Conservation (phyloP, 2,888 invertebrate species). For the Lacanobia wlatinum region DNA sequence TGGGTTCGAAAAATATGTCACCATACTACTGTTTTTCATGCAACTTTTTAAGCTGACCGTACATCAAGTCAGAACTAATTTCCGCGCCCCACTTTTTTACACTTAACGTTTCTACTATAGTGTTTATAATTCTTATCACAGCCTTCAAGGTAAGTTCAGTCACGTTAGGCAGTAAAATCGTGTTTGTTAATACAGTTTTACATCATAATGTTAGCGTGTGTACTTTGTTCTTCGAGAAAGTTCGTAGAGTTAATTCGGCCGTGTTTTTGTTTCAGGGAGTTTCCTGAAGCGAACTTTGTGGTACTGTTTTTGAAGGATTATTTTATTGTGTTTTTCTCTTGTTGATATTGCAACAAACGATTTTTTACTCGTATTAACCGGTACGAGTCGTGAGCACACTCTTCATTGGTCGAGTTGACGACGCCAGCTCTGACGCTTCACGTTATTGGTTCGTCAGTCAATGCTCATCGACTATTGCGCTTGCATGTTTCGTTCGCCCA, state of each 20-base stretch:
- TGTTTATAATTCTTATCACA: slow-evolving; percentile 38
- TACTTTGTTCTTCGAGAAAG: slow-evolving; percentile 15
- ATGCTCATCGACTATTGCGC: too few relatives aligned
- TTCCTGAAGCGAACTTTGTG: neutral
- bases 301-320: neutral
- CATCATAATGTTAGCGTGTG: slow-evolving; percentile 33
- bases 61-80: slow-evolving; percentile 21
- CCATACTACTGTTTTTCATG: too few relatives aligned
- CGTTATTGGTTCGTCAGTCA: too few relatives aligned
- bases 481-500: too few relatives aligned
- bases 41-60: neutral
- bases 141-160: slow-evolving; percentile 36
- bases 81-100: slow-evolving; percentile 31
- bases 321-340: neutral
- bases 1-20: too few relatives aligned
- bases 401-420: too few relatives aligned
- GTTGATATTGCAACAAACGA: neutral
- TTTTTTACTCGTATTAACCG: too few relatives aligned
- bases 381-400: too few relatives aligned
- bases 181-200: slow-evolving; percentile 16
- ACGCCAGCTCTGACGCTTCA: too few relatives aligned
- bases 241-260: neutral
- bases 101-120: slow-evolving; percentile 5
- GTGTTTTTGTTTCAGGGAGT: slow-evolving; percentile 2
- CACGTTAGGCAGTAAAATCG: slow-evolving; percentile 19